Conservation (phyloP, 2,888 invertebrate genomes). For the Drosophila cognata region DNA sequence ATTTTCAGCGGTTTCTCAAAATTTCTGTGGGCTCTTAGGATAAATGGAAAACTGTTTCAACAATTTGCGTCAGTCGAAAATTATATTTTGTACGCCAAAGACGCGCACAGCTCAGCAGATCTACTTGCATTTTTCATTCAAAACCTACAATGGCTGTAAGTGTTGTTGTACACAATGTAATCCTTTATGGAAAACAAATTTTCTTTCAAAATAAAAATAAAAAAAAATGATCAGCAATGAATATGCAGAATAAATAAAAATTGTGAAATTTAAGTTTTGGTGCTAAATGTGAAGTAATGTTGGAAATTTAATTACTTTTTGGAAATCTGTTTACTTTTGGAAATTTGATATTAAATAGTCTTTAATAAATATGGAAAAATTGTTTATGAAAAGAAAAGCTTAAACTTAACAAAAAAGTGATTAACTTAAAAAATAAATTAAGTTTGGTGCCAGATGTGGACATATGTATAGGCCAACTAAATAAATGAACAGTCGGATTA, state of each 20-base stretch:
- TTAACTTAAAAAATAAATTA: neutral
- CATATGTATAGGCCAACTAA: neutral
- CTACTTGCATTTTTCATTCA: slow-evolving; percentile 40
- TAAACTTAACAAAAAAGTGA: neutral
- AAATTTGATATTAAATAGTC: neutral
- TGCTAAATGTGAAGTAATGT: neutral
- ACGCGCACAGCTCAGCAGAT: slow-evolving; percentile 57
- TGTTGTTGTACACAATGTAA: slow-evolving; percentile 29
- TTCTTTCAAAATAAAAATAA: neutral
- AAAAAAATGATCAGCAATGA: neutral
- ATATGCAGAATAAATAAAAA: neutral
- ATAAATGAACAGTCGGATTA: neutral
- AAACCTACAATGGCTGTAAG: slow-evolving; percentile 81
- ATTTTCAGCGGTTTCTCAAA: slow-evolving; percentile 65
- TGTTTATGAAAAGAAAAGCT: neutral
- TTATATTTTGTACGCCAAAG: slow-evolving; percentile 78
- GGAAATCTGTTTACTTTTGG: neutral
- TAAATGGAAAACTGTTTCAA: slow-evolving; percentile 82
- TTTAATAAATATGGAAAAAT: neutral
- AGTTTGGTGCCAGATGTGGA: neutral
- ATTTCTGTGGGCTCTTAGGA: slow-evolving; percentile 67
- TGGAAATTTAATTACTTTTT: neutral
- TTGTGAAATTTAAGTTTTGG: neutral
- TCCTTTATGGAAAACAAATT: slow-evolving; percentile 8
- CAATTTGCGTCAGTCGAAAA: slow-evolving; percentile 82